These are phyloP conservation scores for Spodoptera exigua DNA, from an alignment of 2,888 invertebrate species.

Conservation along the genomic window DNA sequence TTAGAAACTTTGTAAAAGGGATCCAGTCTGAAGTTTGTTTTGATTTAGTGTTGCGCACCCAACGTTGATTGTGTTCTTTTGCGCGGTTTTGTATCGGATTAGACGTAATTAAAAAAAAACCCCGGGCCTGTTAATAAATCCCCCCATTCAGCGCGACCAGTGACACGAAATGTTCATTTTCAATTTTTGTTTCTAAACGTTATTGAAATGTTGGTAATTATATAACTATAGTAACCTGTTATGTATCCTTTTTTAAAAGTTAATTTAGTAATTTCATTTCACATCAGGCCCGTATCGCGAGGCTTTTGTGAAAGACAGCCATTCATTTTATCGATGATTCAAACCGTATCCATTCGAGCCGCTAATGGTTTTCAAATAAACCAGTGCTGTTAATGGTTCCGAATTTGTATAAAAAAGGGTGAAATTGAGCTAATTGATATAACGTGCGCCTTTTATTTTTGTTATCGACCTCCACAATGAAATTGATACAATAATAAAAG, in stretches of 20 bases:
- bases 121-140: slow-evolving; percentile 58
- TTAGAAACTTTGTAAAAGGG: slow-evolving; percentile 88
- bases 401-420: slow-evolving; percentile 73
- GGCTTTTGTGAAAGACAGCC: slow-evolving; percentile 76
- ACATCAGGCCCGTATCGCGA: slow-evolving; percentile 67
- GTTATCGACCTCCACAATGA: slow-evolving; percentile 18
- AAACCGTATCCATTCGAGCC: slow-evolving; percentile 73
- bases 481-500: slow-evolving; percentile 1
- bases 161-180: slow-evolving; percentile 48
- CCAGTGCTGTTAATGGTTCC: slow-evolving; percentile 75
- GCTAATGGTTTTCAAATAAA: slow-evolving; percentile 86
- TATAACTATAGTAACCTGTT: slow-evolving; percentile 17
- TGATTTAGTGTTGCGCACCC: slow-evolving; percentile 84
- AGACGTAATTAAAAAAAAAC: slow-evolving; percentile 79
- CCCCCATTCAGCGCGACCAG: slow-evolving; percentile 40
- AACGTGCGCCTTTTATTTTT: slow-evolving; percentile 54
- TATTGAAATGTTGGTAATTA: slow-evolving; percentile 1
- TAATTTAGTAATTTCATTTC: slow-evolving; percentile 68
- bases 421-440: slow-evolving; percentile 76
- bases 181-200: slow-evolving; percentile 15
- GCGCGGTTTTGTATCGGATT: slow-evolving; percentile 82
- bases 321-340: slow-evolving; percentile 78
- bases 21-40: slow-evolving; percentile 85
- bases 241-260: slow-evolving; percentile 61
- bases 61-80: slow-evolving; percentile 82